phyloP scores from a whole-genome alignment of 1,140 invertebrate species.

The Euwallacea fornicatus region DNA sequence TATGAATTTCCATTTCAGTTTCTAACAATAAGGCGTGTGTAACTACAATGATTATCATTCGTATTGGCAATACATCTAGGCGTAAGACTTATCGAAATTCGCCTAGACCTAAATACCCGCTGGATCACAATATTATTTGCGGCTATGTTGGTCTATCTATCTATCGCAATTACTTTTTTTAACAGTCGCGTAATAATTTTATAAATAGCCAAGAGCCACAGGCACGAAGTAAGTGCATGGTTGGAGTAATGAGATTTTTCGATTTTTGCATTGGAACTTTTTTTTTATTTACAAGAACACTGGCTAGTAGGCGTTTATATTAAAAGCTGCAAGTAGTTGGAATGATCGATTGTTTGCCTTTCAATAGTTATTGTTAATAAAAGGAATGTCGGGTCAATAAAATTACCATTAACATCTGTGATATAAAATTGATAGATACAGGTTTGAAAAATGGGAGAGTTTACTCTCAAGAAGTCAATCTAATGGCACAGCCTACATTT shows the following conservation, averaged over 20 bases:
- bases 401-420: background rate
- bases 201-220: constrained; percentile 26
- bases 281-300: background rate
- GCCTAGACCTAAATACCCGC: constrained; percentile 29
- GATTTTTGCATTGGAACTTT: constrained; percentile 2
- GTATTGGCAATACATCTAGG: no score
- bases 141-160: constrained; percentile 19
- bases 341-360: constrained; percentile 1
- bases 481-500: background rate
- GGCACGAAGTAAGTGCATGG: constrained; percentile 31
- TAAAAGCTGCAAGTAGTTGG: background rate
- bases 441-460: background rate
- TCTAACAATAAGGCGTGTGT: no score
- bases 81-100: constrained; percentile 6
- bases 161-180: constrained; percentile 34
- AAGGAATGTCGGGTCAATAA: background rate
- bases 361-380: constrained; percentile 5
- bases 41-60: no score
- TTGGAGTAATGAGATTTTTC: constrained; percentile 32
- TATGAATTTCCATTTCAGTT: no score
- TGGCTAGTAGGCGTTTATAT: background rate
- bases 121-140: constrained; percentile 26
- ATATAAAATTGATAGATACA: background rate
- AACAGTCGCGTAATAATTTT: constrained; percentile 25
- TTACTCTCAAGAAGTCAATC: no score